phyloP scores from a whole-genome alignment of 2,888 invertebrate genomes.

The Morpho helenor region DNA sequence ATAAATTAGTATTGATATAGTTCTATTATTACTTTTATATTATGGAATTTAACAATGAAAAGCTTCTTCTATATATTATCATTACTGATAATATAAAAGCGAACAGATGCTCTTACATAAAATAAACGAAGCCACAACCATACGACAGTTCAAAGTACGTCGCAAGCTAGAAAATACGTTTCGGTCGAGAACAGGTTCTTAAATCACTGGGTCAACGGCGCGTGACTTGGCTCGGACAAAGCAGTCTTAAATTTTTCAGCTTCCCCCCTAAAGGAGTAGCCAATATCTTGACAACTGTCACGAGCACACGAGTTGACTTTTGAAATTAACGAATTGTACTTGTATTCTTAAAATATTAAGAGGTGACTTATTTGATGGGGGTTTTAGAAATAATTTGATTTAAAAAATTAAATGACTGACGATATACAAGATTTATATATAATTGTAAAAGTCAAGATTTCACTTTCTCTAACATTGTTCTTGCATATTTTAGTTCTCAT shows the following conservation, averaged over 20 bases:
- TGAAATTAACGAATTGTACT: conserved; percentile 7
- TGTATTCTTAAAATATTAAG: no score
- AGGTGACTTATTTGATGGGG: no score
- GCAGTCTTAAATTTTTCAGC: conserved; percentile 28
- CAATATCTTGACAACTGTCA: conserved; percentile 18
- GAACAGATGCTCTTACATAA: conserved; percentile 13
- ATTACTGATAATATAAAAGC: not conserved
- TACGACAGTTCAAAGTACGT: conserved; percentile 22
- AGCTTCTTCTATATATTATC: not conserved
- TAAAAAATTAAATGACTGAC: no score
- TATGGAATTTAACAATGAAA: not conserved
- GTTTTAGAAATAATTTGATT: no score
- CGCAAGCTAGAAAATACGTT: conserved; percentile 30
- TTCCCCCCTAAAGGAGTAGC: conserved; percentile 15
- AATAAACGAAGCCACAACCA: conserved; percentile 16
- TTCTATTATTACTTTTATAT: no score
- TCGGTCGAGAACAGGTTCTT: conserved; percentile 27
- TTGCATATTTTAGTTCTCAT: no score
- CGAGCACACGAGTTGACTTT: conserved; percentile 10
- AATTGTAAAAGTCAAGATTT: no score
- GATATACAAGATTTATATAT: no score
- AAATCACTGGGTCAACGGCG: conserved; percentile 30
- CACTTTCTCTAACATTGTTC: no score
- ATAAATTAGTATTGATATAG: no score
- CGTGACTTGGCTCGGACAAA: conserved; percentile 28